A percentile compares a stretch with the other conserved stretches of the same genome.
Evolutionary conservation across 2,797 vertebrate species (phyloP).

Genomic region (Darevskia nairensis): DNA sequence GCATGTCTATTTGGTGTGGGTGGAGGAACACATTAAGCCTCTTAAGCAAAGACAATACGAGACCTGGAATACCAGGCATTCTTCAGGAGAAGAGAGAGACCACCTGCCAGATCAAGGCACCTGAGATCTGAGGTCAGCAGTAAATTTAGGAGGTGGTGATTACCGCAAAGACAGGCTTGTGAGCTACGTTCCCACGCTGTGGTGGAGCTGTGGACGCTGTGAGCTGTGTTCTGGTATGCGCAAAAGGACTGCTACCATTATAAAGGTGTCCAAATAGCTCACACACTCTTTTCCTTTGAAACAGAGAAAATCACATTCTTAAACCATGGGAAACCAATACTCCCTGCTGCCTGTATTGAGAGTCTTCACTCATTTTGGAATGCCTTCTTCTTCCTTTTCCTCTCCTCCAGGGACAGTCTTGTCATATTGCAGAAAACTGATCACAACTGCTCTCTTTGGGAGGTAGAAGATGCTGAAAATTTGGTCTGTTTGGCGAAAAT

Average conservation of each 20-base stretch:
- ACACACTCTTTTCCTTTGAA: slow-evolving; percentile 27
- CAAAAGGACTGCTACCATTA: slow-evolving; percentile 3
- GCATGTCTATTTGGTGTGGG: neutral
- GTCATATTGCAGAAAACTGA: slow-evolving; percentile 9
- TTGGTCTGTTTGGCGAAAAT: neutral
- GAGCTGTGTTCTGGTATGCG: neutral
- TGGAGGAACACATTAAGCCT: neutral
- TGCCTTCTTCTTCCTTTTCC: slow-evolving; percentile 21
- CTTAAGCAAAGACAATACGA: slow-evolving; percentile 30
- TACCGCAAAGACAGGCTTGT: slow-evolving; percentile 40
- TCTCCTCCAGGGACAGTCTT: slow-evolving; percentile 12
- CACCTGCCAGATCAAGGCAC: slow-evolving; percentile 49
- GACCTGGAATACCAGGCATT: slow-evolving; percentile 52
- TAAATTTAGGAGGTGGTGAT: slow-evolving; percentile 42
- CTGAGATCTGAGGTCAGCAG: slow-evolving; percentile 45
- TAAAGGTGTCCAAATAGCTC: slow-evolving; percentile 8
- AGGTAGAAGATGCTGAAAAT: neutral
- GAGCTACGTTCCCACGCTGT: neutral
- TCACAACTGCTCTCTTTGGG: fast-evolving
- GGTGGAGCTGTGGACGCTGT: neutral
- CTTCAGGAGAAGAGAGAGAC: slow-evolving; percentile 39
- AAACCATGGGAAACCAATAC: slow-evolving; percentile 70
- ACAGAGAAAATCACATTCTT: slow-evolving; percentile 60
- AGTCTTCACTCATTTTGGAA: slow-evolving; percentile 21
- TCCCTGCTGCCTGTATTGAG: slow-evolving; percentile 14